Conservation (phyloP, 2,888 invertebrate species). For the Ptychoptera contaminata region DNA sequence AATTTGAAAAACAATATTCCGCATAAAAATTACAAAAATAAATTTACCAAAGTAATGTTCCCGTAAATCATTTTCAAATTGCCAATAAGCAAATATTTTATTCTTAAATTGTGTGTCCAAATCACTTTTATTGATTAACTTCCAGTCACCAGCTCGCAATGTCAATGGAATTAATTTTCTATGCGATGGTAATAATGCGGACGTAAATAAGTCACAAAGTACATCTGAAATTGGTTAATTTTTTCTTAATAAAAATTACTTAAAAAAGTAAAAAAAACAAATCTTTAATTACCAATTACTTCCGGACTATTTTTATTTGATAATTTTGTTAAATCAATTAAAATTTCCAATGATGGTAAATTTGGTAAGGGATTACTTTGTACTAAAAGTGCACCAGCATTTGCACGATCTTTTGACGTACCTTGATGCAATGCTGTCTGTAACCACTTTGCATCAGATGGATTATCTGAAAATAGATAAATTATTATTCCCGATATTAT, state of each 20-base stretch:
- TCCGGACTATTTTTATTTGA: conserved; percentile 28
- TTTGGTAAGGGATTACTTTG: conserved; percentile 29
- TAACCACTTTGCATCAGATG: conserved; percentile 28
- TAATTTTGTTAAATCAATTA: conserved; percentile 24
- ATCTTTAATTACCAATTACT: conserved; percentile 18
- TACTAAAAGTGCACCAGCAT: conserved; percentile 28
- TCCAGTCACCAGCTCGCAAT: conserved; percentile 28
- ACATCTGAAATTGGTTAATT: conserved; percentile 9
- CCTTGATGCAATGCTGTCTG: conserved; percentile 30
- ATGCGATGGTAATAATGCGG: conserved; percentile 24
- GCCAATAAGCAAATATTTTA: conserved; percentile 61
- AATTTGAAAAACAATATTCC: conserved; percentile 3
- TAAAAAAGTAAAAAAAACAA: no score
- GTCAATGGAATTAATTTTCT: conserved; percentile 24
- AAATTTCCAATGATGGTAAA: conserved; percentile 22
- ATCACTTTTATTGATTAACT: conserved; percentile 20
- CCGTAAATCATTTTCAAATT: conserved; percentile 79
- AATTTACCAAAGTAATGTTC: conserved; percentile 48
- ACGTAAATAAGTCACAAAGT: conserved; percentile 25
- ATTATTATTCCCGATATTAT: neutral
- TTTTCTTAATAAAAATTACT: neutral
- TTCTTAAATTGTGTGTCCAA: conserved; percentile 42
- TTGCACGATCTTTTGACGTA: conserved; percentile 30
- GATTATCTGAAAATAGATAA: conserved; percentile 19
- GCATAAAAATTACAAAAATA: neutral